A percentile compares a stretch with the other conserved stretches of the same genome.
Evolutionary conservation across 2,888 invertebrate genomes (phyloP).

Genomic region (Ennomos erosarius): DNA sequence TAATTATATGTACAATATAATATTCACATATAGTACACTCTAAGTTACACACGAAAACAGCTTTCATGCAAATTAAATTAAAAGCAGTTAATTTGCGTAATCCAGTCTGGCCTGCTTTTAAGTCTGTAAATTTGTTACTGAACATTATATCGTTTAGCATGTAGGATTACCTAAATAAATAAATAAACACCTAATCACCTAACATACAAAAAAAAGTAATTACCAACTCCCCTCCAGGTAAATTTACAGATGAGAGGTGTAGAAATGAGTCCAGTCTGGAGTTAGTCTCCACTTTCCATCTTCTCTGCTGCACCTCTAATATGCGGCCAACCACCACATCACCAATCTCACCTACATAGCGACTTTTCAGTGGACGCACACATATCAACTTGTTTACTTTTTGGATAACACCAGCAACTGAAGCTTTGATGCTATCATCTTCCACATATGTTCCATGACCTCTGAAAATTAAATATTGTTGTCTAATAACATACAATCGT

Average conservation of each 20-base stretch:
- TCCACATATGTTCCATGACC: conserved; percentile 98
- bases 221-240: conserved; percentile 98
- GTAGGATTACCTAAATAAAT: too few relatives aligned
- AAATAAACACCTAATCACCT: too few relatives aligned
- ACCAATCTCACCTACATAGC: conserved; percentile 97
- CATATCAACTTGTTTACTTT: conserved; percentile 98
- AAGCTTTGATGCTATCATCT: conserved; percentile 93
- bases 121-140: too few relatives aligned
- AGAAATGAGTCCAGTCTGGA: conserved; percentile 95
- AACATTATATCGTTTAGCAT: too few relatives aligned
- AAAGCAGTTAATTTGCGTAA: too few relatives aligned
- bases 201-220: conserved; percentile 34
- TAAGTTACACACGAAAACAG: too few relatives aligned
- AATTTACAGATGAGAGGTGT: conserved; percentile 95
- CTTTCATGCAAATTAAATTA: too few relatives aligned
- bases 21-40: too few relatives aligned
- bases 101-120: too few relatives aligned
- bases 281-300: conserved; percentile 98
- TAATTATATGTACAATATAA: too few relatives aligned
- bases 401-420: conserved; percentile 97
- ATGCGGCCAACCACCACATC: conserved; percentile 98
- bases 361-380: conserved; percentile 95
- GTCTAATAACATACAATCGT: too few relatives aligned
- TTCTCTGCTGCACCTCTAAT: conserved; percentile 95
- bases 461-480: conserved; percentile 76